Evolutionary conservation across 2,888 invertebrate genomes (phyloP), one percentile per base, ranked within the genome.

Genomic region (Limnephilus rhombicus): DNA sequence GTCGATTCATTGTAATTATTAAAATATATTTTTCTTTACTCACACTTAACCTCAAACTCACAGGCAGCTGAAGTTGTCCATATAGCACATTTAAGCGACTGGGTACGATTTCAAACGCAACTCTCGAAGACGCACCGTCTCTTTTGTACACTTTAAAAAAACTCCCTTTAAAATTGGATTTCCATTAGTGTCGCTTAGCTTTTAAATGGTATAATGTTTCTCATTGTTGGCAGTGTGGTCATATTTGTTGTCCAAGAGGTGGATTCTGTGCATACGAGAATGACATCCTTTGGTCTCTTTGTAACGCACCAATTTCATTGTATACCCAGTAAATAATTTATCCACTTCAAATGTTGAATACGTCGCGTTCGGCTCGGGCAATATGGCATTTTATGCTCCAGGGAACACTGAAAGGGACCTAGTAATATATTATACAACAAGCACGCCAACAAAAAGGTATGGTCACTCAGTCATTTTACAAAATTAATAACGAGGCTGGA

Each of bases 291-390:
- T 81, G 89, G 80, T 81, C 41, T 15, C 83, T 83, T 91, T 89
- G 89, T 89, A 85, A 81, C 53, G 45, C 29, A 37, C 34, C 49
- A 53, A 82, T 41, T 45, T 90, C 88, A 92, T 92, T 92, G 89
- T 93, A 90, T 81, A 91, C 82, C 82, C 90, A 80, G 93, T 93
- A 92, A 90, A 93, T 92, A 93, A 93, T 93, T 93, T 93, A 91
- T 93, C 92, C 91, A 93, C 93, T 93, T 92, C 92, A 92, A 91
- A 90, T 80, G 41, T 90, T 92, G 90, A 92, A 92, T 89, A 87
- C 31, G 80, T 83, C 37, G 80, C 83, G 90, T 34, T 82, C 24
- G 80, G 29, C 85, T 90, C 88, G 92, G 88, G 92, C 90, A 90
- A 90, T 90, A 85, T 90, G 92, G 90, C 88, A 92, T 91, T 88